Evolutionary conservation across 2,113 vertebrate species (phyloP).

Genomic region (Dicentrarchus labrax): DNA sequence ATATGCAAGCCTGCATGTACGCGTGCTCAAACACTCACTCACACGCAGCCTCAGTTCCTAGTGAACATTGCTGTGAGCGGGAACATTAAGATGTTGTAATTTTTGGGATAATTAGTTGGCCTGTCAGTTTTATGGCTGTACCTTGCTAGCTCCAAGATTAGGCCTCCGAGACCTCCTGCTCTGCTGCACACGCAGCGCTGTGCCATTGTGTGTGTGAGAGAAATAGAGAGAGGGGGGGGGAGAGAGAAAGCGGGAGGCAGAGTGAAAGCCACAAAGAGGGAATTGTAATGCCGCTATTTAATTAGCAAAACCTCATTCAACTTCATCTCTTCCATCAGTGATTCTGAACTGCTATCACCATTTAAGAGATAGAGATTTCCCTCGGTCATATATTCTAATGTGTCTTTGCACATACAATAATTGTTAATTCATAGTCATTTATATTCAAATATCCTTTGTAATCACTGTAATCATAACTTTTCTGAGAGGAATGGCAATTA

Average conservation of each 20-base stretch:
- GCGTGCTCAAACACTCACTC: background rate
- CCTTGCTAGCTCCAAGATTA: constrained; percentile 77
- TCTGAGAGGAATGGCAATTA: constrained; percentile 32
- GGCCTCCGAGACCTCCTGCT: constrained; percentile 81
- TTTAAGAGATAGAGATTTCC: constrained; percentile 64
- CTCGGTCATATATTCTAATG: constrained; percentile 52
- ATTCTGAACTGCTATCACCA: constrained; percentile 51
- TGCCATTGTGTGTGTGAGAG: constrained; percentile 35
- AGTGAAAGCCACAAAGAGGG: constrained; percentile 41
- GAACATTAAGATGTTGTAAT: constrained; percentile 87
- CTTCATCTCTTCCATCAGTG: constrained; percentile 65
- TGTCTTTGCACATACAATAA: constrained; percentile 46
- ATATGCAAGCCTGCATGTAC: constrained; percentile 4
- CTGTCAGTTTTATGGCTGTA: constrained; percentile 87
- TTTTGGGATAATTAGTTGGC: constrained; percentile 87
- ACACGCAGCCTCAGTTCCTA: constrained; percentile 34
- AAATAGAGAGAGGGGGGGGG: constrained; percentile 6
- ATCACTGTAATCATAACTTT: constrained; percentile 52
- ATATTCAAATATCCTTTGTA: constrained; percentile 66
- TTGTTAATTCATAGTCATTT: constrained; percentile 72
- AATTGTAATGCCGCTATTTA: constrained; percentile 72
- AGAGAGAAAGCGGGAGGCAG: constrained; percentile 15
- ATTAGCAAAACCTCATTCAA: constrained; percentile 76
- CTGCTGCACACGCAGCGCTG: constrained; percentile 62
- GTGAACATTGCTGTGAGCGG: constrained; percentile 73